Evolutionary conservation across 2,888 invertebrate genomes (phyloP).

Genomic region (Epirrhoe tristata): DNA sequence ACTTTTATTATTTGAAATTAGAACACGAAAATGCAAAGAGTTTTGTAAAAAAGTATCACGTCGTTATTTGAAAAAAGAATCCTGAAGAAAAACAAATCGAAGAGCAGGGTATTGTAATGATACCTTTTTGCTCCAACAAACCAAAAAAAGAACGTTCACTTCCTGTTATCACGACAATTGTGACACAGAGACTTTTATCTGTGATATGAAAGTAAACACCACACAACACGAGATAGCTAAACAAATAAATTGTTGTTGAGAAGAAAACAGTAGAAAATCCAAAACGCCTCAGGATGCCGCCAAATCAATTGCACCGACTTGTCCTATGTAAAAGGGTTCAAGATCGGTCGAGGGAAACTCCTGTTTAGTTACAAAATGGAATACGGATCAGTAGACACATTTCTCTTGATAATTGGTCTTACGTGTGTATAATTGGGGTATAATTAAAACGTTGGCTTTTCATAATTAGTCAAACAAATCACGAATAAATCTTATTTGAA

Average conservation of each 20-base stretch:
- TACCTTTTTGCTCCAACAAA: conserved; percentile 65
- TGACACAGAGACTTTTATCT: too few species aligned
- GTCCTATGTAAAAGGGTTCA: conserved; percentile 77
- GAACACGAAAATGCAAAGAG: conserved; percentile 46
- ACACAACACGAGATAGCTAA: conserved; percentile 59
- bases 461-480: conserved; percentile 16
- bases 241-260: conserved; percentile 56
- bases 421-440: conserved; percentile 11
- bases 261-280: conserved; percentile 53
- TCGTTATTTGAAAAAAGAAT: conserved; percentile 50
- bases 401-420: conserved; percentile 43
- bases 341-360: conserved; percentile 62
- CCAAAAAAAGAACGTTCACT: conserved; percentile 42
- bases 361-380: conserved; percentile 60
- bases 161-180: conserved; percentile 43
- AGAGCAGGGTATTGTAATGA: conserved; percentile 68
- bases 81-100: conserved; percentile 51
- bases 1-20: neutral
- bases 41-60: conserved; percentile 51
- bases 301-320: conserved; percentile 69
- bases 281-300: conserved; percentile 60
- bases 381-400: conserved; percentile 60
- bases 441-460: conserved; percentile 19
- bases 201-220: conserved; percentile 44
- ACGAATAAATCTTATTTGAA: conserved; percentile 33